Evolutionary conservation across 2,113 vertebrate species (phyloP).

Genomic region (Megalops atlanticus): DNA sequence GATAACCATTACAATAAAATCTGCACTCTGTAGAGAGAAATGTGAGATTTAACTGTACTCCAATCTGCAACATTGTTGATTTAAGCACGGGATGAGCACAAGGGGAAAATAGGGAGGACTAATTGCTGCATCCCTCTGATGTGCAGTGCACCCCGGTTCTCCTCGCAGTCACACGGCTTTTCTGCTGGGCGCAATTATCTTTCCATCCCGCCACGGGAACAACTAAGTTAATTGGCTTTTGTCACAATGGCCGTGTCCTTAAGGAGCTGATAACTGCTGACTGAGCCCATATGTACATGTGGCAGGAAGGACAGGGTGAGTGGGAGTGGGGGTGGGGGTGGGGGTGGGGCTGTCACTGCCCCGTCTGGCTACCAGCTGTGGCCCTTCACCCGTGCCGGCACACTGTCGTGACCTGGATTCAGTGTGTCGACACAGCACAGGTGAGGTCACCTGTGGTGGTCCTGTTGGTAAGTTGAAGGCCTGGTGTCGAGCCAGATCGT

Average conservation of each 20-base stretch:
- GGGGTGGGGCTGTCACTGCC: slow-evolving; percentile 34
- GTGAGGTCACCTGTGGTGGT: too few relatives aligned
- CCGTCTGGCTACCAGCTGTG: slow-evolving; percentile 61
- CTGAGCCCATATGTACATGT: slow-evolving; percentile 48
- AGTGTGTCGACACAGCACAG: too few relatives aligned
- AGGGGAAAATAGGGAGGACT: background rate
- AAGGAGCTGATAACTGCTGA: slow-evolving; percentile 55
- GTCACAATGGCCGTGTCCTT: slow-evolving; percentile 59
- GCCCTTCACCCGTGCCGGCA: too few relatives aligned
- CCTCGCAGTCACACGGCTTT: slow-evolving; percentile 44
- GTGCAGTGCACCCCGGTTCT: slow-evolving; percentile 31
- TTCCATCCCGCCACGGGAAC: slow-evolving; percentile 39
- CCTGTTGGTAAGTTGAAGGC: too few relatives aligned
- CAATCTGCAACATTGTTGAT: background rate
- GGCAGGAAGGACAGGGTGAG: slow-evolving; percentile 51
- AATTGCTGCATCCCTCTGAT: background rate
- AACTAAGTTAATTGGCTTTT: slow-evolving; percentile 64
- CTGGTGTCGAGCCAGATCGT: too few relatives aligned
- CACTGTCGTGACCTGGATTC: too few relatives aligned
- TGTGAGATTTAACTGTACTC: too few relatives aligned
- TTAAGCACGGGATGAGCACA: background rate
- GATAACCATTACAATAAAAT: background rate
- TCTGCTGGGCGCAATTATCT: slow-evolving; percentile 14
- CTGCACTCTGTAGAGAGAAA: background rate
- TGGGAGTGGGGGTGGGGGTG: slow-evolving; percentile 40